Conservation (phyloP, 2,113 vertebrate genomes). For the Lonchura striata region DNA sequence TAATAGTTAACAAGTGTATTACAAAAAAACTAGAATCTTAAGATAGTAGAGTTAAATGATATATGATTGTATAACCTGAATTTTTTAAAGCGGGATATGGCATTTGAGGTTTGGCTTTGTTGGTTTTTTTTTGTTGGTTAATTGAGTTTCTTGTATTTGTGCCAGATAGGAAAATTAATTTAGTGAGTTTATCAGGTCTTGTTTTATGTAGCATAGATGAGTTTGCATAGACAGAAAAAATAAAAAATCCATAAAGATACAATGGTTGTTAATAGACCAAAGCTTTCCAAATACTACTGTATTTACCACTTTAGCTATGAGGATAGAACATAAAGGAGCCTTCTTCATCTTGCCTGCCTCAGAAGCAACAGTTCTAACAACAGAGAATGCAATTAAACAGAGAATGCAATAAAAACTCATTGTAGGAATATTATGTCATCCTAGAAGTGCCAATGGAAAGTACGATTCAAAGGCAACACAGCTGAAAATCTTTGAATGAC, state of each 20-base stretch:
- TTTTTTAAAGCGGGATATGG: not conserved
- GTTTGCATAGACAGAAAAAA: not conserved
- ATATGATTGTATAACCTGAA: not conserved
- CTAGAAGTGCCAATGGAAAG: not conserved
- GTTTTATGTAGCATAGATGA: not conserved
- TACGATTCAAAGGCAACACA: not conserved
- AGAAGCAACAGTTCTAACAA: not conserved
- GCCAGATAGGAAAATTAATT: not conserved
- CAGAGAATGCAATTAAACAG: not conserved
- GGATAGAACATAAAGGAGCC: not conserved
- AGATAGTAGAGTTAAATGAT: not conserved
- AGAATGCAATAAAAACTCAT: not conserved
- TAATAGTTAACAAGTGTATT: not conserved
- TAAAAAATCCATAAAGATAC: not conserved
- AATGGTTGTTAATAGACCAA: not conserved
- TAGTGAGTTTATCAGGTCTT: not conserved
- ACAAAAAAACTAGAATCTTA: not conserved
- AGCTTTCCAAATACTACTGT: not conserved
- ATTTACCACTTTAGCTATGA: not conserved
- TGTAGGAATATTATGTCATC: not conserved
- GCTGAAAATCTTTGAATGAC: not conserved
- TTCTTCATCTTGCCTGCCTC: not conserved
- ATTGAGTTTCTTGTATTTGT: not conserved
- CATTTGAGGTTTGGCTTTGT: not conserved
- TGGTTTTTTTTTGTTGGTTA: accelerated